Evolutionary conservation across 1,140 invertebrate genomes (phyloP).

Genomic region (Megalopta genalis): DNA sequence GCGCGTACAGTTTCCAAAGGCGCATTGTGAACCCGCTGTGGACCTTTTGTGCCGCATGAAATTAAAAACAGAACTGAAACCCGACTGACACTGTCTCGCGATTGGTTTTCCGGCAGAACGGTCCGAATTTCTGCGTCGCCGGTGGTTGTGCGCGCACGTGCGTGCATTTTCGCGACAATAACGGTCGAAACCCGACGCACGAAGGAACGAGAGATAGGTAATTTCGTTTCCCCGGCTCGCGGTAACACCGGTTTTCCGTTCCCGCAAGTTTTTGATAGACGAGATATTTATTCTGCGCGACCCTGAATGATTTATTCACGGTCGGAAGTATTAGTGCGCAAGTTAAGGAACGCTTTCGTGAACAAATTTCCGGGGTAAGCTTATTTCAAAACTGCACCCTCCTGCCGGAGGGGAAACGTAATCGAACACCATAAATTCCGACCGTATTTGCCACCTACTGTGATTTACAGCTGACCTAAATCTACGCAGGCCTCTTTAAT

Average conservation of each 20-base stretch:
- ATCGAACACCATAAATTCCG: constrained; percentile 27
- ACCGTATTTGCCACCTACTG: constrained; percentile 3
- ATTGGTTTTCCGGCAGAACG: too few species aligned
- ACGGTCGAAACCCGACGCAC: too few species aligned
- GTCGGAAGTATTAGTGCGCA: background rate
- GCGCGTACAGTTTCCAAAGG: too few species aligned
- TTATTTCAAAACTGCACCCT: background rate
- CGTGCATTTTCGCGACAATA: too few species aligned
- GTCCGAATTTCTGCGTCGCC: too few species aligned
- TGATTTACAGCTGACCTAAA: constrained; percentile 18
- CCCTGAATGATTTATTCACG: background rate
- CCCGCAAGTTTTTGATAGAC: background rate
- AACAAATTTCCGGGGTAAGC: background rate
- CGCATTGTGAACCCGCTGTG: too few species aligned
- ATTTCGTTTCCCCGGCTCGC: background rate
- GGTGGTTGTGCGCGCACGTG: too few species aligned
- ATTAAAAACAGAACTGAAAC: too few species aligned
- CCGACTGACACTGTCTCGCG: too few species aligned
- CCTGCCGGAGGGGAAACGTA: background rate
- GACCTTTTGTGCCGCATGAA: too few species aligned
- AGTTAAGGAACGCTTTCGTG: background rate
- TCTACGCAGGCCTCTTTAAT: background rate
- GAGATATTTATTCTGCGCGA: constrained; percentile 1
- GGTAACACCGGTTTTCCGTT: background rate
- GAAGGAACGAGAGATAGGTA: background rate